Percentiles rank a stretch among this genome's conserved stretches.
phyloP scores from a whole-genome alignment of 2,888 invertebrate genomes.

The Acrobeloides nanus region DNA sequence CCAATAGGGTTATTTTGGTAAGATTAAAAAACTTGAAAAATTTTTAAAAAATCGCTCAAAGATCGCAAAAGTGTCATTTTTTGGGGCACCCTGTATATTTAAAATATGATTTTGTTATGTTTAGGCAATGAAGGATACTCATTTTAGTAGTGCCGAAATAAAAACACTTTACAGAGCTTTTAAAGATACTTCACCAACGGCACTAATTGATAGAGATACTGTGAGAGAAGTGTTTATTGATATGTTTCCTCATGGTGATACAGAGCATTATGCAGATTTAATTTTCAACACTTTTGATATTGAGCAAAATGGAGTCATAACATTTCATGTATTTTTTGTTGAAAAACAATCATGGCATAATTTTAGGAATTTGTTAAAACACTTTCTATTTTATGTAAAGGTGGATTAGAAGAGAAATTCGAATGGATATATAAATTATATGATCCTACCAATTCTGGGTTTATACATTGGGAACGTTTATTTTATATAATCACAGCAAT shows the following conservation, averaged over 20 bases:
- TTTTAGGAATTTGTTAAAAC: conserved; percentile 42
- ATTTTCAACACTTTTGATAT: conserved; percentile 46
- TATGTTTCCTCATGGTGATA: conserved; percentile 45
- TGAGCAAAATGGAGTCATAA: conserved; percentile 44
- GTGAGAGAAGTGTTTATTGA: conserved; percentile 42
- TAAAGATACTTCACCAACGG: conserved; percentile 45
- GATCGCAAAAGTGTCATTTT: too few relatives aligned
- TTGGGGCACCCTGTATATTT: too few relatives aligned
- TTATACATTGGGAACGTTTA: conserved; percentile 42
- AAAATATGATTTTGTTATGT: too few relatives aligned
- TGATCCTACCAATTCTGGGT: conserved; percentile 40
- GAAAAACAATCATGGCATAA: neutral
- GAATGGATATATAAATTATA: conserved; percentile 47
- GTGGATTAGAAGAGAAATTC: conserved; percentile 43
- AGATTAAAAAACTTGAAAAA: too few relatives aligned
- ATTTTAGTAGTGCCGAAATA: conserved; percentile 44
- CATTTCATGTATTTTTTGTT: conserved; percentile 35
- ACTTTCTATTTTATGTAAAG: conserved; percentile 40
- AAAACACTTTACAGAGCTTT: conserved; percentile 44
- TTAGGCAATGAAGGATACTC: conserved; percentile 45
- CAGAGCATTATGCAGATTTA: conserved; percentile 44
- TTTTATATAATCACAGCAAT: conserved; percentile 44
- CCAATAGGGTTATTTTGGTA: too few relatives aligned
- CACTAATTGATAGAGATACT: conserved; percentile 40
- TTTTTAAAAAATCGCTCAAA: too few relatives aligned